Conservation (phyloP, 2,888 invertebrate genomes). For the Lypha dubia region DNA sequence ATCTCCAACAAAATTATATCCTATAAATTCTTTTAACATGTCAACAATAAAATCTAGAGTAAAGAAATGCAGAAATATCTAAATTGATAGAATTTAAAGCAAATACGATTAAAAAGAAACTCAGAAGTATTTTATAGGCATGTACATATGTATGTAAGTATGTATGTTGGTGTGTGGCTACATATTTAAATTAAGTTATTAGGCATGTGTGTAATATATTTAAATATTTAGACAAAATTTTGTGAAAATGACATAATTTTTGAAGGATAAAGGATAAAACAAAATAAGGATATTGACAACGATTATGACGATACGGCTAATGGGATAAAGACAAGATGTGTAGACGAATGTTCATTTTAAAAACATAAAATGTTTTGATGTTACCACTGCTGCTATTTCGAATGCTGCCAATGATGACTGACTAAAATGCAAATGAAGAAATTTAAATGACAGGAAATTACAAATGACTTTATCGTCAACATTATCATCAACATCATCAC, state of each 20-base stretch:
- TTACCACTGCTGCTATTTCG: constrained; percentile 9
- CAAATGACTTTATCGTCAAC: constrained; percentile 67
- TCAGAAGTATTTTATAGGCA: background rate
- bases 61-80: background rate
- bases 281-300: constrained; percentile 29
- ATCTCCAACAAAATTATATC: background rate
- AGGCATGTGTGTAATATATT: constrained; percentile 11
- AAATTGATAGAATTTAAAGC: background rate
- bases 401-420: constrained; percentile 31
- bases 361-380: constrained; percentile 18
- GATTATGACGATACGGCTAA: constrained; percentile 21
- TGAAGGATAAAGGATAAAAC: constrained; percentile 62
- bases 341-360: constrained; percentile 21
- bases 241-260: constrained; percentile 54
- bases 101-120: background rate
- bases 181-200: constrained; percentile 17
- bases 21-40: background rate
- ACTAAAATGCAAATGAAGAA: constrained; percentile 42
- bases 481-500: constrained; percentile 54
- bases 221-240: constrained; percentile 59
- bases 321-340: constrained; percentile 11
- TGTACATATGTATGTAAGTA: background rate
- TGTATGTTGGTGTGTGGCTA: too few relatives aligned
- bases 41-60: background rate
- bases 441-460: constrained; percentile 71